Base-by-base conservation (phyloP, 2,888 invertebrate species). In the Folsomia candida region DNA sequence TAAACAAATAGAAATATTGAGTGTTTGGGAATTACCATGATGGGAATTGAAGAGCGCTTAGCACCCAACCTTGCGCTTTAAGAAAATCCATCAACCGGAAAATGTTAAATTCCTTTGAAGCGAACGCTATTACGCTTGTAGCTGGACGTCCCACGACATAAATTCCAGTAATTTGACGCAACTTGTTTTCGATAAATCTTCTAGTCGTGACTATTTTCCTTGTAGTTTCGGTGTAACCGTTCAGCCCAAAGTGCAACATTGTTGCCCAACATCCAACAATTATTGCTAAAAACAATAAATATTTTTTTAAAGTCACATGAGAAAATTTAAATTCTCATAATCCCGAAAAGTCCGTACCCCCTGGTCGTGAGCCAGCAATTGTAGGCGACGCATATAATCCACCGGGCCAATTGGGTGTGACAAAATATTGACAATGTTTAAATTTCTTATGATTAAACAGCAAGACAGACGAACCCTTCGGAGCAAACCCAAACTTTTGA, bases 231-330 rank as follows among this genome's bases (percentile, higher is more conserved):
- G 94, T 86, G 84, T 99, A 99, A 1, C 93, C 92, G 2, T 88
- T 86, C 68, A 87, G 85, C 18, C 99, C 99, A 80, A 93, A 91
- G 83, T 89, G 89, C 87, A 97, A 86, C 86, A 99, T 86, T 37
- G 97, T 91, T 0, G 98, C 95, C 99, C 99, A 99, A 82, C 96
- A 96, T 2, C 93, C 91, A 1, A 98, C 97, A 78, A 98, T 95
- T 72, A 93, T 89, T 0, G 94, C 95, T 83, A 65, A 6, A 70
- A 67, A n/a, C n/a, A n/a, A n/a, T n/a, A n/a, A n/a, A n/a, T n/a
- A n/a, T n/a, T n/a, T n/a, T n/a, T n/a, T n/a, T n/a, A n/a, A n/a
- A n/a, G n/a, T n/a, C 14, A 9, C 11, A 63, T 29, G 4, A 63
- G 14, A 14, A 58, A 9, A 9, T 58, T 67, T 3, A 58, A 72